Base-by-base conservation (phyloP, 2,113 vertebrate genomes). In the Charina bottae region DNA sequence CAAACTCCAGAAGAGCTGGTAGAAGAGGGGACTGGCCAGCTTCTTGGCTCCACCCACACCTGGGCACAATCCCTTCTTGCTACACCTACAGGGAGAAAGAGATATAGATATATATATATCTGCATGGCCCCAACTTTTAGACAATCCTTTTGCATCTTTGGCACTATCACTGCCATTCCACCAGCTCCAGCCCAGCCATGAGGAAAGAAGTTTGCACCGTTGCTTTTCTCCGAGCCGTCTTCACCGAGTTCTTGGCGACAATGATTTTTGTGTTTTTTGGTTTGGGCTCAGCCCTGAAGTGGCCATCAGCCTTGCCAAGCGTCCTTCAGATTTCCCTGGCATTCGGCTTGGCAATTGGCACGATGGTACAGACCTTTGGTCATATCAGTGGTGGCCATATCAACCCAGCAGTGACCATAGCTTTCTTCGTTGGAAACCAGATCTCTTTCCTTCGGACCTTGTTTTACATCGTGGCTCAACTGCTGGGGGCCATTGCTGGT, bases 181-280 rank as follows among this genome's bases (percentile, higher is more conserved):
- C 92, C 90, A 85, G 85, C 54, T 92, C 90, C 1, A 1, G 89
- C 56, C 90, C 95, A 94, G 90, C 92, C 95, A 98, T 98, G 97
- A 98, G 96, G 97, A 97, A 95, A 94, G 98, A 98, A 90, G 89
- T 98, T 90, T 94, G 97, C 46, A 98, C 97, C 58, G 49, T 97
- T 89, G 97, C 97, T 49, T 98, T 98, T 46, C 94, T 96, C 85
- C 97, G 97, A 68, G 97, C 98, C 0, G 97, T 98, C 94, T 97
- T 98, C 0, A 95, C 96, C 0, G 98, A 98, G 95, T 98, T 98
- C 93, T 90, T 98, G 90, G 97, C 95, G 96, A 98, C 98, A 0
- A 96, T 98, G 96, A 96, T 98, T 96, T 98, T 98, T 0, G 96
- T 98, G 94, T 98, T 98, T 97, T 97, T 98, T 0, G 98, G 98